These are phyloP conservation scores for Calliopum simillimum DNA, from an alignment of 2,888 invertebrate genomes.

Conservation along the genomic window DNA sequence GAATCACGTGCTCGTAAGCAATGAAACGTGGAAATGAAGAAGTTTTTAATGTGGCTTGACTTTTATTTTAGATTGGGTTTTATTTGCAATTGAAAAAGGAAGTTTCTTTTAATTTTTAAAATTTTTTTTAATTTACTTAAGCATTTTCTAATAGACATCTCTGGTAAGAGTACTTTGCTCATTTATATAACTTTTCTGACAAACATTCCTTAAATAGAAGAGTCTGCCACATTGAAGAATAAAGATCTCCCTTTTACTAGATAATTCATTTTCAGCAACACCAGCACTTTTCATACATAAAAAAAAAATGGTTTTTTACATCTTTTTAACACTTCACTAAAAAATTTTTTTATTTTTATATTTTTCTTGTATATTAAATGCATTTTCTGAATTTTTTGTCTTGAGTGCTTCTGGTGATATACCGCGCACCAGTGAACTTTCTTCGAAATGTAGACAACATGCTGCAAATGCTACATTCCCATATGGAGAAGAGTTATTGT, in stretches of 20 bases:
- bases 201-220: too few relatives aligned
- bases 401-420: too few relatives aligned
- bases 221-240: too few relatives aligned
- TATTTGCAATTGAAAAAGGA: too few relatives aligned
- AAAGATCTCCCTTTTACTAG: too few relatives aligned
- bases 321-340: not conserved
- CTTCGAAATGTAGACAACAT: not conserved
- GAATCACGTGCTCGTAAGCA: not conserved
- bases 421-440: not conserved
- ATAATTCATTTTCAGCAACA: too few relatives aligned
- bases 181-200: not conserved
- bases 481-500: constrained; percentile 15
- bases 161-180: not conserved
- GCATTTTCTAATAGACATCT: not conserved
- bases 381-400: not conserved
- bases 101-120: too few relatives aligned
- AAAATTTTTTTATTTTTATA: not conserved
- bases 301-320: constrained; percentile 17
- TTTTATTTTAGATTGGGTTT: too few relatives aligned
- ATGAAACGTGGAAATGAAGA: too few relatives aligned
- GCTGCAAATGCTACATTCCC: not conserved
- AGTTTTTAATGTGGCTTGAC: too few relatives aligned
- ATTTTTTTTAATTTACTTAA: too few relatives aligned
- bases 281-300: not conserved
- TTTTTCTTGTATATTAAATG: not conserved